These are phyloP conservation scores for Anniella stebbinsi DNA, from an alignment of 2,797 vertebrate species.

Conservation along the genomic window DNA sequence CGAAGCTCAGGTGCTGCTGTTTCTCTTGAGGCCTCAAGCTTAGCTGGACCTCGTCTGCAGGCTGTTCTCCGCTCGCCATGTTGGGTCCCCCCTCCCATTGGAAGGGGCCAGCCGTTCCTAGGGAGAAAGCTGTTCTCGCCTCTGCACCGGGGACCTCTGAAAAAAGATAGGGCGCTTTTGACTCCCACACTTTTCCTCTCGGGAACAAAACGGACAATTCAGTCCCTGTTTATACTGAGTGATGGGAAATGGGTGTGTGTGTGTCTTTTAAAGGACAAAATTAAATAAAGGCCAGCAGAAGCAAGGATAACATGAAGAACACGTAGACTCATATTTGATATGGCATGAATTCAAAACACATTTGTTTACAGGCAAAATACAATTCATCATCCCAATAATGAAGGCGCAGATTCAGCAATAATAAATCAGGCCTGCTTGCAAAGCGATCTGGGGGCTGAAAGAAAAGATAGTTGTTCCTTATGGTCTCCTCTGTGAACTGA, in stretches of 20 bases:
- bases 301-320: not conserved
- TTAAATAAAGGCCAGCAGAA: not conserved
- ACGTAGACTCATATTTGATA: slow-evolving; percentile 5
- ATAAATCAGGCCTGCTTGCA: not conserved
- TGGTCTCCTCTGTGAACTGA: not conserved
- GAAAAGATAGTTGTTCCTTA: not conserved
- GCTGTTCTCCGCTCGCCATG: slow-evolving; percentile 41
- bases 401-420: slow-evolving; percentile 15
- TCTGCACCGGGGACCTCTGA: slow-evolving; percentile 20
- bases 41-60: not conserved
- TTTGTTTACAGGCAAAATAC: slow-evolving; percentile 23
- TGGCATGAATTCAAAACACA: slow-evolving; percentile 18
- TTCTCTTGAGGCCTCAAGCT: slow-evolving; percentile 4
- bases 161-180: slow-evolving; percentile 38
- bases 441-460: not conserved
- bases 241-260: not conserved
- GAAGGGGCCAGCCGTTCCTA: not conserved
- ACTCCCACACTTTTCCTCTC: slow-evolving; percentile 48
- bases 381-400: not conserved
- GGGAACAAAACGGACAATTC: slow-evolving; percentile 30
- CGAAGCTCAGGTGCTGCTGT: slow-evolving; percentile 19
- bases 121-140: slow-evolving; percentile 22
- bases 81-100: not conserved
- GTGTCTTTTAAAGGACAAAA: not conserved
- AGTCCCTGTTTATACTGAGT: slow-evolving; percentile 42